Evolutionary conservation across 1,140 invertebrate species (phyloP), one percentile per base, ranked within the genome.

Genomic region (Streblospio benedicti): DNA sequence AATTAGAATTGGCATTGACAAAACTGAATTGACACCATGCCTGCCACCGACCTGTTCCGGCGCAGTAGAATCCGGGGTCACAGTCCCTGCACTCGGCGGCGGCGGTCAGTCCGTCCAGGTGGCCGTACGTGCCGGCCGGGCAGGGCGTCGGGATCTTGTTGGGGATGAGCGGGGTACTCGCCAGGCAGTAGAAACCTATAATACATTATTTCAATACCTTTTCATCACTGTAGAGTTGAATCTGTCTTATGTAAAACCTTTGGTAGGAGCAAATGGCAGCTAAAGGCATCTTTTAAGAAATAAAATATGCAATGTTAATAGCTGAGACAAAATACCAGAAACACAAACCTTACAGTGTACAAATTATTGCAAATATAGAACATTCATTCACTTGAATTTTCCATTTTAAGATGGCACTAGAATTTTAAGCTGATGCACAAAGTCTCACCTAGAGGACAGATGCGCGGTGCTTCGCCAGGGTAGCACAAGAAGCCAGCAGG

Each of bases 371-470:
- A n/a, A n/a, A n/a, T n/a, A n/a, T n/a, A n/a, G n/a, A n/a, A n/a
- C n/a, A n/a, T n/a, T n/a, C n/a, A n/a, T n/a, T n/a, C n/a, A n/a
- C n/a, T n/a, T n/a, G n/a, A n/a, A n/a, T n/a, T n/a, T n/a, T n/a
- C n/a, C n/a, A n/a, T n/a, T n/a, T n/a, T n/a, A n/a, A n/a, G n/a
- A n/a, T n/a, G n/a, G n/a, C n/a, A n/a, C n/a, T n/a, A n/a, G n/a
- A n/a, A n/a, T n/a, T n/a, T n/a, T n/a, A n/a, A n/a, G n/a, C n/a
- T n/a, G n/a, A n/a, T n/a, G n/a, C n/a, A n/a, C n/a, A n/a, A n/a
- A n/a, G n/a, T n/a, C 57, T 57, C 63, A 75, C 73, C 73, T 61
- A 65, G 64, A 2, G 71, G 72, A 65, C 73, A 75, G 4, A 71
- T 38, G 16, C 28, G 28, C 14, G 73, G 73, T 1, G 63, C 69